Evolutionary conservation across 92 coral and sea anemone genomes (phyloP).

Genomic region (Siderastrea radians): DNA sequence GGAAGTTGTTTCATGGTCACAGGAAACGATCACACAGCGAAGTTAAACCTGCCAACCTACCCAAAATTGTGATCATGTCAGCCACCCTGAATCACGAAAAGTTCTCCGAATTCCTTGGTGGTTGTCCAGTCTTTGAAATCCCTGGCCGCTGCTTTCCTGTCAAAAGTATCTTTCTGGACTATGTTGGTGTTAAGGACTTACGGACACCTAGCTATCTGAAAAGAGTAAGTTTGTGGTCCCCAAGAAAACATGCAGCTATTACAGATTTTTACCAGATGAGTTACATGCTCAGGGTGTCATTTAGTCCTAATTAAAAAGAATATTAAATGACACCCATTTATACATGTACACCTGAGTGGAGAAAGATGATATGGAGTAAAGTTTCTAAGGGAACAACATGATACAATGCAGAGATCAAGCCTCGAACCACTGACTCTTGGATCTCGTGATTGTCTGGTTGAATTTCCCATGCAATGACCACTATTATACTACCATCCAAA

Average conservation of each 20-base stretch:
- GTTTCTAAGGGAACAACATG: too few species aligned
- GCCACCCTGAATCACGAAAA: conserved; percentile 92
- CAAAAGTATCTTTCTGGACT: conserved; percentile 75
- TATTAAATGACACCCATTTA: too few species aligned
- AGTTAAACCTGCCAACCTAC: conserved; percentile 27
- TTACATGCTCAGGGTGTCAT: too few species aligned
- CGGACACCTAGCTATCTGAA: conserved; percentile 86
- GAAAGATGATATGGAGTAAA: too few species aligned
- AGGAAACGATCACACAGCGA: background rate
- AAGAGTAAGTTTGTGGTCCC: conserved; percentile 59
- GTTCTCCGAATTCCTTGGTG: conserved; percentile 86
- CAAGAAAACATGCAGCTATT: background rate
- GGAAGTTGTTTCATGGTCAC: conserved; percentile 73
- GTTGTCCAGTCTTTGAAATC: conserved; percentile 93
- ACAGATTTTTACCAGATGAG: background rate
- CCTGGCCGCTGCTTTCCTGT: conserved; percentile 94
- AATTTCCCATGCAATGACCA: too few species aligned
- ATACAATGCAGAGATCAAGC: too few species aligned
- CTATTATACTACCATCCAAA: too few species aligned
- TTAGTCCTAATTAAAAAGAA: background rate
- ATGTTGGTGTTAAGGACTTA: conserved; percentile 77
- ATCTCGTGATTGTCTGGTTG: too few species aligned
- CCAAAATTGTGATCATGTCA: conserved; percentile 90
- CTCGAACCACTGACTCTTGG: too few species aligned
- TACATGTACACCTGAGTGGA: too few species aligned